phyloP scores from a whole-genome alignment of 2,888 invertebrate genomes.

The Panorpa germanica region DNA sequence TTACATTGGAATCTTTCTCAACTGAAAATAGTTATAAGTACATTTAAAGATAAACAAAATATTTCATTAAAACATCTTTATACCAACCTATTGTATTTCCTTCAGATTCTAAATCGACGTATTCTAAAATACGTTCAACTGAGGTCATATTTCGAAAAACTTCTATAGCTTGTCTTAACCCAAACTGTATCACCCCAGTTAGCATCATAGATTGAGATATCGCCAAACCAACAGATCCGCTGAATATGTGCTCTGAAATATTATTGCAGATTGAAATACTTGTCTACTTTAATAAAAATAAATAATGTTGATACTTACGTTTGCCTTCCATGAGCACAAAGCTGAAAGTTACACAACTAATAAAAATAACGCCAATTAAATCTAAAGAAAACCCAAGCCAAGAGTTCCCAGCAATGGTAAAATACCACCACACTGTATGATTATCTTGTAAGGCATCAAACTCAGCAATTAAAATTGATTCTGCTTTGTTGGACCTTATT shows the following conservation, averaged over 20 bases:
- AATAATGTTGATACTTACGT: no score
- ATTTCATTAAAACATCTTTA: no score
- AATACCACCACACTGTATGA: constrained; percentile 23
- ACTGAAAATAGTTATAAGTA: no score
- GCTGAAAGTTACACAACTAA: constrained; percentile 39
- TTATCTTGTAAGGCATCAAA: constrained; percentile 52
- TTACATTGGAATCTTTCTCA: no score
- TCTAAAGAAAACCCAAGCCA: constrained; percentile 61
- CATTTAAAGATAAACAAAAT: no score
- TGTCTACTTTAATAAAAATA: not conserved
- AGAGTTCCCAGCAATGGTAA: constrained; percentile 20
- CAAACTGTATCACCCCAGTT: constrained; percentile 55
- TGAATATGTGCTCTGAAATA: constrained; percentile 29
- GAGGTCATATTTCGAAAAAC: constrained; percentile 52
- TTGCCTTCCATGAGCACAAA: constrained; percentile 38
- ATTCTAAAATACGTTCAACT: constrained; percentile 53
- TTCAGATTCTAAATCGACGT: constrained; percentile 48
- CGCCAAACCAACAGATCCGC: constrained; percentile 51
- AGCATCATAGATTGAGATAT: constrained; percentile 47
- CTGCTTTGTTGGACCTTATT: constrained; percentile 60
- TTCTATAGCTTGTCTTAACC: constrained; percentile 47
- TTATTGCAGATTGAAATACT: no score
- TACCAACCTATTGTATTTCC: no score
- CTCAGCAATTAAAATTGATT: constrained; percentile 52
- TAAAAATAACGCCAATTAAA: constrained; percentile 43